Evolutionary conservation across 2,113 vertebrate species (phyloP).

Genomic region (Ptychochromis oligacanthus): DNA sequence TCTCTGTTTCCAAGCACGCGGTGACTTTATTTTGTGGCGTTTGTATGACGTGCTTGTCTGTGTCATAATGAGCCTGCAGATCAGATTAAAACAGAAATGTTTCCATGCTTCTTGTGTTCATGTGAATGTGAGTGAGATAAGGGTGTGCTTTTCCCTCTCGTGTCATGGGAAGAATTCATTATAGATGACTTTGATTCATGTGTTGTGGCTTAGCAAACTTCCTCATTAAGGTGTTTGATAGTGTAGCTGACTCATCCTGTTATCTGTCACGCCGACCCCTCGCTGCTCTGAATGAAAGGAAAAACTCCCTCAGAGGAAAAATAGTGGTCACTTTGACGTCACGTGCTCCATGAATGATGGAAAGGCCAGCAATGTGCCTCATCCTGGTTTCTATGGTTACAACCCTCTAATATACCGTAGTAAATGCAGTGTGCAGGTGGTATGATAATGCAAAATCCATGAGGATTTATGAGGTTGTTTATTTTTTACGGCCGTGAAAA

Average conservation of each 20-base stretch:
- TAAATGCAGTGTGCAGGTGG: constrained; percentile 58
- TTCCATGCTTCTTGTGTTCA: constrained; percentile 2
- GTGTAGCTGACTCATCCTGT: constrained; percentile 61
- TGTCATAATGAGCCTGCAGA: not conserved
- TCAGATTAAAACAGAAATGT: constrained; percentile 23
- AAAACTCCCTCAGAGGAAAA: constrained; percentile 60
- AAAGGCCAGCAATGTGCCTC: constrained; percentile 64
- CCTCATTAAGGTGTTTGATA: constrained; percentile 51
- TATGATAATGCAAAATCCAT: constrained; percentile 53
- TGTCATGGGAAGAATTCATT: constrained; percentile 39
- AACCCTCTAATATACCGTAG: constrained; percentile 51
- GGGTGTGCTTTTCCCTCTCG: not conserved
- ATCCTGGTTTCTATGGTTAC: constrained; percentile 76
- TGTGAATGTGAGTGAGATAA: constrained; percentile 12
- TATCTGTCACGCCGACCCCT: constrained; percentile 63
- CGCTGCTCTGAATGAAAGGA: constrained; percentile 54
- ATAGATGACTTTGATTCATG: constrained; percentile 34
- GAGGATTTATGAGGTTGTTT: constrained; percentile 60
- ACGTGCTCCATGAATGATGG: constrained; percentile 65
- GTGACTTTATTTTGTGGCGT: not conserved
- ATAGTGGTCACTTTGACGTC: constrained; percentile 71
- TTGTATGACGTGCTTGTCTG: not conserved
- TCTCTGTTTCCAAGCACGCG: not conserved
- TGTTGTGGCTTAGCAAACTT: constrained; percentile 46
- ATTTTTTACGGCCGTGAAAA: constrained; percentile 31